phyloP scores from a whole-genome alignment of 2,888 invertebrate species.

The Erebia ligea region DNA sequence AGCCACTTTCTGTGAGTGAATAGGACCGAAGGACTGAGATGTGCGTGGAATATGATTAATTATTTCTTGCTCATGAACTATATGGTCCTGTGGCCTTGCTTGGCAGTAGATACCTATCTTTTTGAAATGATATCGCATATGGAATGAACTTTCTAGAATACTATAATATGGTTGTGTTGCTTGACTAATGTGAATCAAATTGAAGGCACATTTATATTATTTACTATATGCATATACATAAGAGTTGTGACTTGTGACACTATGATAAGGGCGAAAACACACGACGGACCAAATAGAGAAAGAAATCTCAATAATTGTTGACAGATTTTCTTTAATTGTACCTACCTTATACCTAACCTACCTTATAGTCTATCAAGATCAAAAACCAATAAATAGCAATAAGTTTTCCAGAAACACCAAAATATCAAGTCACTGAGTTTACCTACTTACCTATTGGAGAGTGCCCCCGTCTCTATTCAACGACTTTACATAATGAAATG shows the following conservation, averaged over 20 bases:
- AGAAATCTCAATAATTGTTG: too few relatives aligned
- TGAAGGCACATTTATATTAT: not conserved
- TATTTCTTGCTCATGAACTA: slow-evolving; percentile 64
- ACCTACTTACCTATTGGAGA: slow-evolving; percentile 10
- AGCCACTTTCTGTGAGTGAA: slow-evolving; percentile 79
- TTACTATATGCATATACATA: not conserved
- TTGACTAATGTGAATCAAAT: slow-evolving; percentile 2
- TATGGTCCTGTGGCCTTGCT: slow-evolving; percentile 47
- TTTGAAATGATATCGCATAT: slow-evolving; percentile 41
- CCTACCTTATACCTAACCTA: too few relatives aligned
- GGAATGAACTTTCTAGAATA: slow-evolving; percentile 37
- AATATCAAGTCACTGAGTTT: not conserved
- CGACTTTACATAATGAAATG: slow-evolving; percentile 61
- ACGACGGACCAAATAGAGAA: too few relatives aligned
- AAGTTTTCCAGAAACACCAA: not conserved
- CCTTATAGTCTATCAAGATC: not conserved
- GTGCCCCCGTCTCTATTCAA: slow-evolving; percentile 40
- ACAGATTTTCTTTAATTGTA: too few relatives aligned
- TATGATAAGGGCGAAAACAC: not conserved
- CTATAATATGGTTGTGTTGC: slow-evolving; percentile 5
- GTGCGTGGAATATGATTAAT: slow-evolving; percentile 79
- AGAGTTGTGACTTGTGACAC: not conserved
- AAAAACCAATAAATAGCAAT: not conserved
- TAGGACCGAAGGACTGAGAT: slow-evolving; percentile 67
- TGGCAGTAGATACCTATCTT: slow-evolving; percentile 41